Evolutionary conservation across 2,888 invertebrate species (phyloP), one percentile per base, ranked within the genome.

Genomic region (Polylopha cassiicola): DNA sequence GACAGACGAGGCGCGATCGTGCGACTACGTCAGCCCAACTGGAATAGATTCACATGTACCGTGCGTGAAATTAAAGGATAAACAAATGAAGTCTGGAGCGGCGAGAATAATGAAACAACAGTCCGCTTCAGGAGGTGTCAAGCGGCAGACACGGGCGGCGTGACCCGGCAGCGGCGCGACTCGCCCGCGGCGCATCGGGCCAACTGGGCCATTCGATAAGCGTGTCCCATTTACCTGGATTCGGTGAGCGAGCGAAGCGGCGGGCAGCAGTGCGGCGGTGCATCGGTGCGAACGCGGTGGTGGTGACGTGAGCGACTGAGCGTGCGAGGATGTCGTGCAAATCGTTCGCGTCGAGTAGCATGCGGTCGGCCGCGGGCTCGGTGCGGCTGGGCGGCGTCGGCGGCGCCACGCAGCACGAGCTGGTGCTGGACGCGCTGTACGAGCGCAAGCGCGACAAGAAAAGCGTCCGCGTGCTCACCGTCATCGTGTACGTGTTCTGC

Each of bases 401-500:
- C 33, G 38, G 27, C 23, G 16, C 34, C 29, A 22, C 37, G 49
- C 64, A 44, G 69, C 89, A 90, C 67, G 89, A 89, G 66, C 87
- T 92, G 26, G 91, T 90, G 72, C 87, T 92, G 54, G 92, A 92
- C 71, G 88, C 90, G 57, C 84, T 92, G 38, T 92, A 92, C 81
- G 93, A 93, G 71, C 91, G 93, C 48, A 94, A 94, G 75, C 92
- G 92, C 63, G 92, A 92, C 74, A 93, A 94, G 78, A 95, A 97
- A 86, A 89, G 93, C 77, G 91, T 97, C 50, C 90, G 97, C 51
- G 93, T 97, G 57, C 89, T 97, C 63, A 97, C 97, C 11, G 97
- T 98, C 53, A 89, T 97, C 61, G 94, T 96, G 34, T 98, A 98
- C 84, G 92, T 97, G 53, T 92, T 97, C 75, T 94, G 95, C 72